Conservation (phyloP, 2,113 vertebrate genomes). For the human region GRCh38 chr2:204227001-204227500, state of each 20-base stretch:
- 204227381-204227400: not conserved
- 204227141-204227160: not conserved
- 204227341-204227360: not conserved
- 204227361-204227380: not conserved
- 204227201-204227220: not conserved
- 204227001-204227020: too few species aligned
- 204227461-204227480: conserved; percentile 36
- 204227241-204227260: too few species aligned
- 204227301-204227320: not conserved
- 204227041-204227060: not conserved
- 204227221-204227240: not conserved
- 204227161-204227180: not conserved
- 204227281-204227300: not conserved
- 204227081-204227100: not conserved
- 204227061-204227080: not conserved
- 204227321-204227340: not conserved
- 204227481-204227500: conserved; percentile 40
- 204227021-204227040: not conserved
- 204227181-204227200: not conserved
- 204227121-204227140: not conserved
- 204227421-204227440: not conserved
- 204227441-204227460: not conserved
- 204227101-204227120: not conserved
- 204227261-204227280: not conserved
- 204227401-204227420: conserved; percentile 7